These are phyloP conservation scores for Theocolax elegans DNA, from an alignment of 1,140 invertebrate species.

Conservation along the genomic window DNA sequence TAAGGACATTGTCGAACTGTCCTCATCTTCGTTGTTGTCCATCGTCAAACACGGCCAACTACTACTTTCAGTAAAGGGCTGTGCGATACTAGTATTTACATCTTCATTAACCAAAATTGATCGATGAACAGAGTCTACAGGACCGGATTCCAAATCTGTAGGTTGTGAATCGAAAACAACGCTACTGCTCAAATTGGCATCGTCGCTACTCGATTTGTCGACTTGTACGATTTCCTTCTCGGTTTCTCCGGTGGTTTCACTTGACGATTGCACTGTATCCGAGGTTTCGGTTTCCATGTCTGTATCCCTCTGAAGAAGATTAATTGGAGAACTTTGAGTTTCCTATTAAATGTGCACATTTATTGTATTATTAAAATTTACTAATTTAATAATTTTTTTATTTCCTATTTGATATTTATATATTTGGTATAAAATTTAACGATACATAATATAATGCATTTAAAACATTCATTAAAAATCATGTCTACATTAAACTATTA, in stretches of 20 bases:
- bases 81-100: background rate
- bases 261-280: slow-evolving; percentile 35
- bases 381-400: too few relatives aligned
- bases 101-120: background rate
- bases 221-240: slow-evolving; percentile 32
- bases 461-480: too few relatives aligned
- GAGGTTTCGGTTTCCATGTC: slow-evolving; percentile 32
- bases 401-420: too few relatives aligned
- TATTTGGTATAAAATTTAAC: too few relatives aligned
- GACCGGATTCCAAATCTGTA: background rate
- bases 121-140: background rate
- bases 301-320: slow-evolving; percentile 23
- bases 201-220: slow-evolving; percentile 26
- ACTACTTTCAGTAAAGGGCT: background rate
- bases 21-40: slow-evolving; percentile 58
- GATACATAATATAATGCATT: too few relatives aligned
- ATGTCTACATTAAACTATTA: too few relatives aligned
- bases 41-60: slow-evolving; percentile 6
- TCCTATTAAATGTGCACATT: background rate
- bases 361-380: background rate
- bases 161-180: slow-evolving; percentile 2
- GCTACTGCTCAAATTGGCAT: slow-evolving; percentile 6
- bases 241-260: slow-evolving; percentile 40
- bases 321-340: background rate
- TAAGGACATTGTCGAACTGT: slow-evolving; percentile 62